Percentiles rank a stretch among this genome's conserved stretches.
phyloP scores from a whole-genome alignment of 2,113 vertebrate genomes.

The Lonchura striata region DNA sequence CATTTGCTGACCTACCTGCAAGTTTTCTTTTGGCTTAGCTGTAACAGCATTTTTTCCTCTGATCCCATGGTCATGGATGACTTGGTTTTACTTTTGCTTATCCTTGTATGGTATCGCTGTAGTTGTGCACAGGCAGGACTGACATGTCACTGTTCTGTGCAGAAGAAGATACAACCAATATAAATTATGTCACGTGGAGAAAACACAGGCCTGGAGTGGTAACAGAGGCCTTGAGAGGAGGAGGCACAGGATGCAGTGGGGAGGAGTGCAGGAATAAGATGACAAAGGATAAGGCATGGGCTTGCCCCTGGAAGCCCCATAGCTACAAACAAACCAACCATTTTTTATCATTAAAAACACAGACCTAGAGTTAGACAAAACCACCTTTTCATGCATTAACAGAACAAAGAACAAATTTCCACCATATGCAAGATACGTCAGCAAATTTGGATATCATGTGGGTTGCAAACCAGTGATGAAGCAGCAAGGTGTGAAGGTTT shows the following conservation, averaged over 20 bases:
- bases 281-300: neutral
- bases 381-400: neutral
- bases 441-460: neutral
- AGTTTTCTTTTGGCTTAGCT: neutral
- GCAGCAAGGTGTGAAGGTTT: neutral
- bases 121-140: neutral
- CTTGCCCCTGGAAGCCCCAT: neutral
- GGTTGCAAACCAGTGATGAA: neutral
- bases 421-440: neutral
- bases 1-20: neutral
- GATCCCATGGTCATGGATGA: neutral
- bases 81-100: neutral
- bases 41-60: neutral
- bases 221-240: neutral
- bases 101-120: neutral
- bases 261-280: neutral
- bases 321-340: neutral
- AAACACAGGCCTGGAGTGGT: neutral
- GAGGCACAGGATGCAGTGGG: neutral
- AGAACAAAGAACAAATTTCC: neutral
- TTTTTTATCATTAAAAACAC: neutral
- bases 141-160: neutral
- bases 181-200: rapidly evolving
- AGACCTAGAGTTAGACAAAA: neutral
- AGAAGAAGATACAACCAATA: neutral